Base-by-base conservation (phyloP, 2,888 invertebrate species). In the Drosophila barbarae region DNA sequence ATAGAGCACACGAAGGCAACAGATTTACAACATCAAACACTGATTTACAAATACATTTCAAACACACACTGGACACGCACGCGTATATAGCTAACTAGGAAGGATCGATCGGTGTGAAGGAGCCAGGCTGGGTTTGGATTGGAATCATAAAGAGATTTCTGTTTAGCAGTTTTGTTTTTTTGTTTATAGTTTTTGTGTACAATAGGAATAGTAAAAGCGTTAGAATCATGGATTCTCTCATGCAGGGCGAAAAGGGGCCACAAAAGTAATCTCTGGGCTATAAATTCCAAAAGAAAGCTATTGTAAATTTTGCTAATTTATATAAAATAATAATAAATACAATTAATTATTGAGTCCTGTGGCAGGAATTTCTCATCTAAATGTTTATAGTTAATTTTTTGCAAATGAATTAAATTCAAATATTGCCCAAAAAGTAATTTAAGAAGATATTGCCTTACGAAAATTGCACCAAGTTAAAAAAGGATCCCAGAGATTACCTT, bases 1-100 rank as follows among this genome's bases (percentile, higher is more conserved):
- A 74, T 78, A 85, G 84, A 82, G 84, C 81, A 76, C 81, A 76
- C 78, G 59, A 82, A 82, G 85, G 82, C 82, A 82, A 85, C 82
- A 82, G 85, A 82, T 81, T 84, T 82, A 82, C 82, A 85, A 82
- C 82, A 85, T 84, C 78, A 73, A 81, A 74, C 76, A 66, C 59
- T 72, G n/a, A n/a, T n/a, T 70, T 60, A 72, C 69, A 75, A 53
- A 60, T 49, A 59, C 59, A 18, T 46, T 46, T 44, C 44, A 46
- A 38, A 63, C 53, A 38, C 44, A 28, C 30, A 30, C 30, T 30
- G 30, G 35, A 44, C 42, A 65, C 66, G 54, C 52, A 63, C 36
- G n/a, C 44, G 18, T 18, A 41, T 41, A 63, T 53, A 47, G 35
- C 46, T 64, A 64, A 15, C 36, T 64, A 65, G 54, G 46, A 34